Base-by-base conservation (phyloP, 2,797 vertebrate genomes). In the Propithecus deckenii region DNA sequence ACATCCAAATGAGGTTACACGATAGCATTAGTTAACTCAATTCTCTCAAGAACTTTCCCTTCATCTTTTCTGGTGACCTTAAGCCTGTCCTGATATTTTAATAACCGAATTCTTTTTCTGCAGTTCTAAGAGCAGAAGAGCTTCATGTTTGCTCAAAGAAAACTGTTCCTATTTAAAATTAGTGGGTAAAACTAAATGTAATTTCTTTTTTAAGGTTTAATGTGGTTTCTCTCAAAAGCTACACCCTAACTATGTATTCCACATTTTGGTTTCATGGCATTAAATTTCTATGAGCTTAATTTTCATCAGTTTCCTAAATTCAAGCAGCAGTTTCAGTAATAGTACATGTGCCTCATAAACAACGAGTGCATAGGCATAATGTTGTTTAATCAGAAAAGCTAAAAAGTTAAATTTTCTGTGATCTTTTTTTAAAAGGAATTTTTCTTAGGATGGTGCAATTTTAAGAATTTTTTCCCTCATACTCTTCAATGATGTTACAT, bases 291-390 rank as follows among this genome's bases (percentile, higher is more conserved):
- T 81, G 93, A 97, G 89, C 78, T 95, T 96, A 89, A 95, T 96
- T 97, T 97, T 96, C 96, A 97, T 96, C 94, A 96, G 94, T 95
- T 97, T 91, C 38, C 41, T 96, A 97, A 97, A 97, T 94, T 61
- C 43, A 93, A 80, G 79, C 5, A 91, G 79, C 65, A 91, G 95
- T 96, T 96, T 94, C 78, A 72, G 63, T 85, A 96, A 96, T 90
- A 80, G 91, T 89, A 52, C 89, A 65, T 84, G 79, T 91, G 59
- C 71, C 87, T 96, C 93, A 81, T 63, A 84, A 96, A 96, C 79
- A 95, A 94, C 84, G 91, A 94, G 75, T 78, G 2, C 84, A 91
- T 92, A 93, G 93, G 80, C 94, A 96, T 93, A 87, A 87, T 76
- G 46, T 55, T 92, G 85, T 93, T 97, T 96, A 94, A 94, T 95